phyloP scores from a whole-genome alignment of 2,797 vertebrate species.

The Aeoliscus strigatus region DNA sequence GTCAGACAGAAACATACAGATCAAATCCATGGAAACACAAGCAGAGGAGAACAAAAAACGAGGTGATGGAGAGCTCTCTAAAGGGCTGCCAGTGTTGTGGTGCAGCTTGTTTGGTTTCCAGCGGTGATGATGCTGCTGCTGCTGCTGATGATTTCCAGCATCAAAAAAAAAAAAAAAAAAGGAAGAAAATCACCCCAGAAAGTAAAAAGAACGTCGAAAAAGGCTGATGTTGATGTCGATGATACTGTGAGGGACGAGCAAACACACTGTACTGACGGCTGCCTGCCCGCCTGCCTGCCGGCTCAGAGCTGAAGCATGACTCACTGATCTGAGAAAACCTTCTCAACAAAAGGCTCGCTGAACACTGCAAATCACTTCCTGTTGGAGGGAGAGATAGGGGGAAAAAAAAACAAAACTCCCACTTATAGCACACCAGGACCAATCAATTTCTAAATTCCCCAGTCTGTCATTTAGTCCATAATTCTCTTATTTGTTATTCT shows the following conservation, averaged over 20 bases:
- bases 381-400: conserved; percentile 81
- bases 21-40: conserved; percentile 70
- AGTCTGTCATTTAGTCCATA: conserved; percentile 77
- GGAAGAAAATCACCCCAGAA: conserved; percentile 20
- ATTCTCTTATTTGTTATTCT: conserved; percentile 51
- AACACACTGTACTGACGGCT: conserved; percentile 64
- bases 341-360: conserved; percentile 99
- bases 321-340: conserved; percentile 98
- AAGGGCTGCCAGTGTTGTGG: conserved; percentile 50
- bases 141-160: conserved; percentile 34
- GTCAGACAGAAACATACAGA: conserved; percentile 56
- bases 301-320: conserved; percentile 97
- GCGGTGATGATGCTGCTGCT: conserved; percentile 37
- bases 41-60: conserved; percentile 34
- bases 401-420: conserved; percentile 80
- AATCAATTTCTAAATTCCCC: conserved; percentile 92
- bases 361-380: conserved; percentile 99
- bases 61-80: conserved; percentile 39
- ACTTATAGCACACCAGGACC: conserved; percentile 91
- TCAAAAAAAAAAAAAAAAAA: conserved; percentile 26
- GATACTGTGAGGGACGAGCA: conserved; percentile 61
- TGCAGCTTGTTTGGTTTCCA: conserved; percentile 59
- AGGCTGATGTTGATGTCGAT: conserved; percentile 73
- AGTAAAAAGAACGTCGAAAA: conserved; percentile 47
- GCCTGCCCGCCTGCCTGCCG: conserved; percentile 83